Evolutionary conservation across 1,140 invertebrate genomes (phyloP), one percentile per base, ranked within the genome.

Genomic region (Ostrea denselamellosa): DNA sequence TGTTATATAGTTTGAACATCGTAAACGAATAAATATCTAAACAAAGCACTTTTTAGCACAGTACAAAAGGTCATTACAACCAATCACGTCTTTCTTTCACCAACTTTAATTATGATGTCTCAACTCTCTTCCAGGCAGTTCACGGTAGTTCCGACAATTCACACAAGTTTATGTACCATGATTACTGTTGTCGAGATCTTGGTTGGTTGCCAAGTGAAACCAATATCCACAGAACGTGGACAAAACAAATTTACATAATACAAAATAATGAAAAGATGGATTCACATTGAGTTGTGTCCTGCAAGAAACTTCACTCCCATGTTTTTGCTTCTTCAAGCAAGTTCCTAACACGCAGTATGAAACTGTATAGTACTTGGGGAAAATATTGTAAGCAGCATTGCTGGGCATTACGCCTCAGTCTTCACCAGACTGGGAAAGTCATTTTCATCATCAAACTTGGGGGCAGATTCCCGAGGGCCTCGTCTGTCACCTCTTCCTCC

Each of bases 401-500:
- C 65, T 54, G 52, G 65, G 68, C 71, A 28, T 90, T 89, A 93
- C 56, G 92, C 91, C 71, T 86, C 91, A 54, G 90, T 90, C 77
- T 93, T 92, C 44, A 92, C 91, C 85, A 93, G 92, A 86, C 90
- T 98, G 90, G 98, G 98, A 95, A 99, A 99, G 95, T 98, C 98
- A 93, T 97, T 97, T 95, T 98, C 98, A 95, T 99, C 98, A 94
- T 98, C 98, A 84, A 99, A 97, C 95, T 98, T 98, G 28, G 98
- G 98, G 93, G 98, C 98, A 89, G 96, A 95, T 90, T 96, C 96
- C 91, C 95, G 90, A 19, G 90, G 89, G 56, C 88, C 88, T 10
- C 92, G 87, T 71, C 86, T 90, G 44, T 86, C 86, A 52, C 85
- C 89, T 56, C 90, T 86, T 52, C 88, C 84, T 53, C 89, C 84